Conservation (phyloP, 1,140 invertebrate genomes). For the Rhyacophila brunnea region DNA sequence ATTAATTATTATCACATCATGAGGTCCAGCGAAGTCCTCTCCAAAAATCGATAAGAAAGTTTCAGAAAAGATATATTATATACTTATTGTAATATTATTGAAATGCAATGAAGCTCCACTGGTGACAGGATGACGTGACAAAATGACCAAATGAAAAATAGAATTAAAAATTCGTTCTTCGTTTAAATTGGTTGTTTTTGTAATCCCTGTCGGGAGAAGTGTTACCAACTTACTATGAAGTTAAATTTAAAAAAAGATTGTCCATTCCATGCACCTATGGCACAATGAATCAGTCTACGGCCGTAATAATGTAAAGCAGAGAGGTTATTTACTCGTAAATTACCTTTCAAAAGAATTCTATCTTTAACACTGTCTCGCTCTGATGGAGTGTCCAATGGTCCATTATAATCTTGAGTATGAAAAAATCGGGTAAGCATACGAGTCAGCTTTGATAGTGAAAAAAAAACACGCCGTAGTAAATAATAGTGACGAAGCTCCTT, state of each 20-base stretch:
- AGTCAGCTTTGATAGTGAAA: background rate
- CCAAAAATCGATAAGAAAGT: too few species aligned
- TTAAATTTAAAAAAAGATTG: background rate
- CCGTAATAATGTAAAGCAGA: background rate
- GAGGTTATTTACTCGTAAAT: slow-evolving; percentile 4
- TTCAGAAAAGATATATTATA: too few species aligned
- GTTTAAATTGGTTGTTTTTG: too few species aligned
- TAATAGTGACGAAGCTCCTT: background rate
- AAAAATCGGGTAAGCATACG: background rate
- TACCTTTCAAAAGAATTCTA: slow-evolving; percentile 4
- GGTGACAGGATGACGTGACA: too few species aligned
- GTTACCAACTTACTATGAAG: background rate
- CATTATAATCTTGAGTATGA: background rate
- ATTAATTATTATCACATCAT: too few species aligned
- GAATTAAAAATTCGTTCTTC: too few species aligned
- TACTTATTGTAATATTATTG: too few species aligned
- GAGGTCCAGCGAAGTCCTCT: too few species aligned
- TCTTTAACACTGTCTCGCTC: background rate
- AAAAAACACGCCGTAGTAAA: slow-evolving; percentile 4
- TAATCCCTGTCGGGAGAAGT: too few species aligned
- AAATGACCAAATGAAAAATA: too few species aligned
- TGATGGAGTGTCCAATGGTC: background rate
- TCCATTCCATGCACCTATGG: background rate
- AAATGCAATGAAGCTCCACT: too few species aligned
- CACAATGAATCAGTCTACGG: background rate